Percentiles rank a stretch among this genome's conserved stretches.
phyloP scores from a whole-genome alignment of 2,888 invertebrate genomes.

The Isoperla grammatica region DNA sequence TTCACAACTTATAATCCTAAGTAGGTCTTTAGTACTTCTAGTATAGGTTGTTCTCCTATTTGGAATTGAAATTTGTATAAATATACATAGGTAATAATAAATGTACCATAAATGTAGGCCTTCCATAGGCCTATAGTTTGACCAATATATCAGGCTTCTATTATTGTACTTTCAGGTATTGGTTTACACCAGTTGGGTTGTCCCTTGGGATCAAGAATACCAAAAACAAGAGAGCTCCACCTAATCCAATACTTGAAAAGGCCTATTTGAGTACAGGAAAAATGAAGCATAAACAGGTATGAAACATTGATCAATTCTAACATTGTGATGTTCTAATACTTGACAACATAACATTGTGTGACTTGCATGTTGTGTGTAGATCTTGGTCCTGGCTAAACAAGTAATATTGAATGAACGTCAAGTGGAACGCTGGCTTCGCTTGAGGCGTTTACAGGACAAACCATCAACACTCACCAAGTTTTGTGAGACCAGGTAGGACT shows the following conservation, averaged over 20 bases:
- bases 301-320: neutral
- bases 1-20: too few relatives aligned
- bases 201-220: conserved; percentile 76
- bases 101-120: too few relatives aligned
- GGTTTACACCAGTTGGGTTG: conserved; percentile 74
- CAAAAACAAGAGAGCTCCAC: conserved; percentile 66
- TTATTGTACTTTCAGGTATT: conserved; percentile 57
- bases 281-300: conserved; percentile 75
- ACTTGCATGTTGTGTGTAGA: conserved; percentile 45
- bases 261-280: conserved; percentile 63
- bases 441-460: conserved; percentile 76
- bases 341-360: neutral
- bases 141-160: too few relatives aligned
- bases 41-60: neutral
- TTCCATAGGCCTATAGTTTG: too few relatives aligned
- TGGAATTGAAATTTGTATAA: neutral
- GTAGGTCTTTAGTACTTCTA: neutral
- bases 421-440: conserved; percentile 86
- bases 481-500: conserved; percentile 68
- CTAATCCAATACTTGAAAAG: conserved; percentile 69
- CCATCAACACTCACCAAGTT: conserved; percentile 87
- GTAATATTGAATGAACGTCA: conserved; percentile 78
- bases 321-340: neutral
- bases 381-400: conserved; percentile 70
- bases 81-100: too few relatives aligned